These are phyloP conservation scores for Heloderma charlesbogerti DNA, from an alignment of 2,113 vertebrate species.

Conservation along the genomic window DNA sequence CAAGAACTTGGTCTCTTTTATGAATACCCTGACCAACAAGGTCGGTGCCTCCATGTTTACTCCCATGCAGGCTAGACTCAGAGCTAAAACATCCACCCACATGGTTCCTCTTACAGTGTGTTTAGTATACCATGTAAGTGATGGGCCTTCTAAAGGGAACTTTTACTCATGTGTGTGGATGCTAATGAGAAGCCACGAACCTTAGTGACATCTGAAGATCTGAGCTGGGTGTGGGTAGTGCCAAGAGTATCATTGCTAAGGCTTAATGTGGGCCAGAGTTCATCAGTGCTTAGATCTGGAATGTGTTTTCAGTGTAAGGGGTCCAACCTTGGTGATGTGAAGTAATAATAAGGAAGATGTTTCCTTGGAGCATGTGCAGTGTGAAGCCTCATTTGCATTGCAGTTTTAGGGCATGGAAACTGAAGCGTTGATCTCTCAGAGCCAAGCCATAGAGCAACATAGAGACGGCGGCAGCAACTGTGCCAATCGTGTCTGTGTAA, in stretches of 20 bases:
- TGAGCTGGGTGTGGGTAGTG: conserved; percentile 52
- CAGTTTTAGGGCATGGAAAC: neutral
- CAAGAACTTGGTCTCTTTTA: neutral
- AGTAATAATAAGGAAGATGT: neutral
- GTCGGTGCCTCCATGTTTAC: neutral
- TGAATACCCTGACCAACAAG: neutral
- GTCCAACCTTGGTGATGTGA: neutral
- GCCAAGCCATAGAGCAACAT: neutral
- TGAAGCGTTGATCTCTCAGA: neutral
- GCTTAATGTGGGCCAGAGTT: neutral
- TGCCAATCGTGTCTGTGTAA: neutral
- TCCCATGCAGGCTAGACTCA: neutral
- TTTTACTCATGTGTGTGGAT: conserved; percentile 38
- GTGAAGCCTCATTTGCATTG: neutral
- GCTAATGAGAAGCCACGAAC: conserved; percentile 68
- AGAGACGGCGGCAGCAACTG: neutral
- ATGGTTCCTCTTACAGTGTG: neutral
- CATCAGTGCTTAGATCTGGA: neutral
- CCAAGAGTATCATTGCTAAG: neutral
- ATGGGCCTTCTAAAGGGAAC: neutral
- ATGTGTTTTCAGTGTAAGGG: neutral
- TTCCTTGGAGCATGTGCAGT: neutral
- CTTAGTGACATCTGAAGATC: conserved; percentile 80
- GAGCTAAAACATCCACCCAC: neutral
- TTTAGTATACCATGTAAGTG: neutral